These are phyloP conservation scores for Paedocypris micromegethes DNA, from an alignment of 2,797 vertebrate genomes.

Conservation along the genomic window DNA sequence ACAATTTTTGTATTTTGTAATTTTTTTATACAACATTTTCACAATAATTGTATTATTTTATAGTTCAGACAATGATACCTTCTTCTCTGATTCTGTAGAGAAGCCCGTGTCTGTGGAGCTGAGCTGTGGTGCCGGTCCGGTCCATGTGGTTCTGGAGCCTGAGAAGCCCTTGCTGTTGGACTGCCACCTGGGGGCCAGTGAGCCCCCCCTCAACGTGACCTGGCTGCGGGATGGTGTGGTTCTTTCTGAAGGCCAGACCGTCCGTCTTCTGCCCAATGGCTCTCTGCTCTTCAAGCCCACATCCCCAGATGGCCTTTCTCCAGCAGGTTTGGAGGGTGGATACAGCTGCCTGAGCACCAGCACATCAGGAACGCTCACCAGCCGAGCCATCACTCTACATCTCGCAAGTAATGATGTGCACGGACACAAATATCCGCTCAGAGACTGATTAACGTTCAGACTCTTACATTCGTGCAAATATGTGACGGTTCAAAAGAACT, in stretches of 20 bases:
- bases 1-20: no score
- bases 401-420: slow-evolving; percentile 78
- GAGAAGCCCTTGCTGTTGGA: slow-evolving; percentile 74
- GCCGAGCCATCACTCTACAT: slow-evolving; percentile 78
- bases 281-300: slow-evolving; percentile 73
- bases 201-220: slow-evolving; percentile 70
- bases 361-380: slow-evolving; percentile 79
- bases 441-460: neutral
- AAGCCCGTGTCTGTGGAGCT: slow-evolving; percentile 76
- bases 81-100: slow-evolving; percentile 51
- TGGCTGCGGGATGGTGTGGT: slow-evolving; percentile 82
- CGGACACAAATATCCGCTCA: no score
- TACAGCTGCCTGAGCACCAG: slow-evolving; percentile 82
- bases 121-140: slow-evolving; percentile 82
- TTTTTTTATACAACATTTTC: no score
- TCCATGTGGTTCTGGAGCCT: slow-evolving; percentile 78
- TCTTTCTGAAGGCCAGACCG: slow-evolving; percentile 62
- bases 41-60: neutral
- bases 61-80: neutral
- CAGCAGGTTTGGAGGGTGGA: slow-evolving; percentile 70
- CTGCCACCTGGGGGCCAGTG: slow-evolving; percentile 74
- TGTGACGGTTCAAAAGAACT: no score
- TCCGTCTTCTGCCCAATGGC: slow-evolving; percentile 76
- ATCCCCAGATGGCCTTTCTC: slow-evolving; percentile 45
- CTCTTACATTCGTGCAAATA: neutral